Base-by-base conservation (phyloP, 2,888 invertebrate genomes). In the Agrotis puta region DNA sequence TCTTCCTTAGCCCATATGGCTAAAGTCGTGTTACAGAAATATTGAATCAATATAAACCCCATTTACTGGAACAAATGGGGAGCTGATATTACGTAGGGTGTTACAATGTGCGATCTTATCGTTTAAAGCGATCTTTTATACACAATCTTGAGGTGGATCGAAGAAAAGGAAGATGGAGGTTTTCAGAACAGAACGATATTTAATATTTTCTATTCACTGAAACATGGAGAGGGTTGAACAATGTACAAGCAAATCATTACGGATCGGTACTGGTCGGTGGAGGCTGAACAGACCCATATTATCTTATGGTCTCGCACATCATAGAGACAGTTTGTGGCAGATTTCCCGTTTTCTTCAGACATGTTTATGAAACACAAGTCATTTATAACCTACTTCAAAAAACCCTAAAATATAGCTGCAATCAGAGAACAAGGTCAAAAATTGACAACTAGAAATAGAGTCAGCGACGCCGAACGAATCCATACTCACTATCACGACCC, bases 401-500 rank as follows among this genome's bases (percentile, higher is more conserved):
- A 61, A 14, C n/a, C 1, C 5, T 39, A 18, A 78, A 62, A 62
- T 11, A 62, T 51, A 22, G 18, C 0, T 18, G 45, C 22, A 33
- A 50, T 51, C 11, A 57, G 50, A 51, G 16, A 64, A 45, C 14
- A 22, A 33, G 22, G 65, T 68, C 27, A 61, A 68, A 80, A 70
- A 70, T 70, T 20, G 3, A 69, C 58, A 51, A 27, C 22, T 67
- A 56, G 24, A 70, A 72, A 67, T 67, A 67, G 43, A 68, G 48
- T 63, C 74, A 59, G 16, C 53, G 58, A 39, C n/a, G 65, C 51
- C 58, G 48, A 85, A 70, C 48, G 57, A 61, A 72, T 68, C 43
- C 50, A 61, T 64, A 71, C 47, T 63, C 53, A 64, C 61, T 77
- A 83, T 81, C 74, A 77, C 24, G 54, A 54, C 63, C 56, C 67